Percentiles rank a stretch among this genome's conserved stretches.
Conservation (phyloP, 1,140 invertebrate species). For the Caenorhabditis tropicalis region DNA sequence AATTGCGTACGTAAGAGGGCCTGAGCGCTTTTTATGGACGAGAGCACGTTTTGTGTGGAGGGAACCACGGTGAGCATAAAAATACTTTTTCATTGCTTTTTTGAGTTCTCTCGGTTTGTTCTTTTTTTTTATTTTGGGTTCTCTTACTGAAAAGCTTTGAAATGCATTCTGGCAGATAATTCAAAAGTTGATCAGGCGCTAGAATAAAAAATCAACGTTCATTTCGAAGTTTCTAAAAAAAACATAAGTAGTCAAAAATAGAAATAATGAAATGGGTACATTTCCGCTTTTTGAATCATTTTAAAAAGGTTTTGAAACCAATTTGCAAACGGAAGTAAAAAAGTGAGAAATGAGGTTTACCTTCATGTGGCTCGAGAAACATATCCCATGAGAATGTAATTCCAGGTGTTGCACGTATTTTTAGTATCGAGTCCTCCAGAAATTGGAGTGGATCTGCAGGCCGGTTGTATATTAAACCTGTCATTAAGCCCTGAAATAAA, state of each 20-base stretch:
- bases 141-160: not conserved
- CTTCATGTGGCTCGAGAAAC: constrained; percentile 29
- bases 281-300: too few species aligned
- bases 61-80: not conserved
- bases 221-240: too few species aligned
- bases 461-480: constrained; percentile 70
- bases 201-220: too few species aligned
- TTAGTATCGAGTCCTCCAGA: constrained; percentile 62
- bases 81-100: not conserved
- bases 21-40: constrained; percentile 26
- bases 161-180: too few species aligned
- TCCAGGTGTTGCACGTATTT: constrained; percentile 60
- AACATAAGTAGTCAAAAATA: too few species aligned
- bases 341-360: not conserved
- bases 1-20: constrained; percentile 31
- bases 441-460: constrained; percentile 69
- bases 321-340: not conserved
- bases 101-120: not conserved
- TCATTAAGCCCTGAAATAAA: constrained; percentile 69
- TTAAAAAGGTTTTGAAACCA: too few species aligned
- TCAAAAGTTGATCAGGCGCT: too few species aligned
- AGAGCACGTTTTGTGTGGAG: not conserved
- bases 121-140: not conserved
- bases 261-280: too few species aligned
- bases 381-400: constrained; percentile 61